A percentile compares a stretch with the other conserved stretches of the same genome.
Conservation (phyloP, 2,113 vertebrate genomes). For the Leucosticte australis region DNA sequence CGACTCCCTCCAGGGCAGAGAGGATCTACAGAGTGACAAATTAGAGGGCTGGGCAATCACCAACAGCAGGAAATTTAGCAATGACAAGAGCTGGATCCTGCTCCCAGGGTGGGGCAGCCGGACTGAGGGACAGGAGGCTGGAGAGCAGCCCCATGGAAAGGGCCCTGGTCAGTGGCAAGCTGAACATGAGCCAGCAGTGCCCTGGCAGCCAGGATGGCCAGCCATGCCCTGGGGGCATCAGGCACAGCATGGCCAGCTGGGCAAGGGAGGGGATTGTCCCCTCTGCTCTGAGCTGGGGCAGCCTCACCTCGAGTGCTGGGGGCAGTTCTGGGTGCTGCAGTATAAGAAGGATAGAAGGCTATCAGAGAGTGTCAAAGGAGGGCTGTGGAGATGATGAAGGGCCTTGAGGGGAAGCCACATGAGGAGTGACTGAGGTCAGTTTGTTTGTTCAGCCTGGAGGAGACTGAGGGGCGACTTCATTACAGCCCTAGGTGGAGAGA, state of each 20-base stretch:
- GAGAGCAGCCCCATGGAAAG: background rate
- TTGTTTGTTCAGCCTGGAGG: background rate
- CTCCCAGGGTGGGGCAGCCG: background rate
- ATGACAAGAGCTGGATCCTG: background rate
- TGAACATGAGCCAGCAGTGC: background rate
- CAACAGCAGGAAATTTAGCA: background rate
- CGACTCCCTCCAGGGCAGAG: rapidly evolving
- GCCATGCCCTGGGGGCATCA: rapidly evolving
- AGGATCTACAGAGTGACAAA: background rate
- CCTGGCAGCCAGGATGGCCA: background rate
- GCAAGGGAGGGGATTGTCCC: background rate
- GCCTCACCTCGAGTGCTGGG: background rate
- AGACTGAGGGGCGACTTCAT: background rate
- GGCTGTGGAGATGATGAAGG: background rate
- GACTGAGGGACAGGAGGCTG: background rate
- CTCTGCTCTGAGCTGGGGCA: rapidly evolving
- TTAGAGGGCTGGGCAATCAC: background rate
- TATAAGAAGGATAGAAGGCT: background rate
- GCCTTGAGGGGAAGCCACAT: background rate
- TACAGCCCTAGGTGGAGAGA: background rate
- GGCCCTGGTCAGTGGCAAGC: rapidly evolving
- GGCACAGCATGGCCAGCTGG: rapidly evolving
- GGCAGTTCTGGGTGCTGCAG: rapidly evolving
- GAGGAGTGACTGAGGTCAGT: background rate
- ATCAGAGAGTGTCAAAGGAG: background rate